Evolutionary conservation across 2,113 vertebrate genomes (phyloP), one percentile per base, ranked within the genome.

Genomic region (Ciconia stormi): DNA sequence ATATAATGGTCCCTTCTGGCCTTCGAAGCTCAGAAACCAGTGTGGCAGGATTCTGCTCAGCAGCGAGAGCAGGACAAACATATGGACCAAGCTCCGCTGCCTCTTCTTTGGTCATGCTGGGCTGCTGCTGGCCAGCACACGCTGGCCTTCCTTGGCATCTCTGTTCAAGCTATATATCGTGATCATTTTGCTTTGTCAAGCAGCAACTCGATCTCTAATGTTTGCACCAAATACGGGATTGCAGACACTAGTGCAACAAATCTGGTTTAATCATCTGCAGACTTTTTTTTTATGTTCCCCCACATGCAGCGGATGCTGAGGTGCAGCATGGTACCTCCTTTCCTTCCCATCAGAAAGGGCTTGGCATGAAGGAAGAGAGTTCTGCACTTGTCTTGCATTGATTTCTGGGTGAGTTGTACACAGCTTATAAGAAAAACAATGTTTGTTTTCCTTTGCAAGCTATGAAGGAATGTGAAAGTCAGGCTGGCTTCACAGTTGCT

Each of bases 1-100:
- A 96, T 94, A 89, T 86, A 95, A 91, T 87, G 83, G 84, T 94
- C 94, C 95, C 95, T 96, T 94, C 94, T 97, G 89, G 77, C 89
- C 84, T 95, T 92, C 87, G 90, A 70, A 95, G 74, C 87, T 80
- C 91, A 77, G 82, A 93, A 91, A 88, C 58, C 0, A 0, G 61
- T 62, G 87, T 3, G 1, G 71, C 70, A 90, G 74, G 84, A 93
- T 95, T 94, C 66, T 95, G 53, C 82, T 94, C 82, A 86, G 74
- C 71, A 44, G 78, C 0, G 0, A 85, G 66, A 94, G 71, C 74
- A 73, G 87, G 84, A 88, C 84, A 97, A 94, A 77, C 87, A 86
- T 94, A 93, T 55, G 74, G 66, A 87, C 44, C 62, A 70, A 88
- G 62, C 14, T 82, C 62, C 32, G 65, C 62, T 94, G 58, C 86